Conservation (phyloP, 2,113 vertebrate species). For the Hemicordylus capensis region DNA sequence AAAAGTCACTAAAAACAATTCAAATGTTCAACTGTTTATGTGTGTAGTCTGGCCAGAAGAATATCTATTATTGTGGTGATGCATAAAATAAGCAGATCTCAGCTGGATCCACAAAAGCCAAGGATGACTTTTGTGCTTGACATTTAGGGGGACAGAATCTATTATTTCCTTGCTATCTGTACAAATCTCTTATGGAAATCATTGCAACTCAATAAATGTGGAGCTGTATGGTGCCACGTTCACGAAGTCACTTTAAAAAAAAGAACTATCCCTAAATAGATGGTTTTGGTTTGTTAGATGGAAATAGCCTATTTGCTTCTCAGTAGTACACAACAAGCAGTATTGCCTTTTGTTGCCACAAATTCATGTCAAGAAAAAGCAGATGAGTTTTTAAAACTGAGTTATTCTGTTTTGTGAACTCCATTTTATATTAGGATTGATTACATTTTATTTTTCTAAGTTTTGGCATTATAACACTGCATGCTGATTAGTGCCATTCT, state of each 20-base stretch:
- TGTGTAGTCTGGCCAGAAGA: neutral
- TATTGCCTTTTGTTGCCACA: neutral
- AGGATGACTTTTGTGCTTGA: neutral
- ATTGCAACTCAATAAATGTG: neutral
- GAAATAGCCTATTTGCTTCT: conserved; percentile 14
- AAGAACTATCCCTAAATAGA: neutral
- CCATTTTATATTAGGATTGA: neutral
- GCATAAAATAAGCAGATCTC: neutral
- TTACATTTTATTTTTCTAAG: neutral
- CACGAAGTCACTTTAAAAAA: neutral
- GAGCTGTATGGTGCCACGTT: neutral
- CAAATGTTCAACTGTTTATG: conserved; percentile 3
- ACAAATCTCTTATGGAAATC: neutral
- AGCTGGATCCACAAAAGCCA: neutral
- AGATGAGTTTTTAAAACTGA: neutral
- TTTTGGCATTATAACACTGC: neutral
- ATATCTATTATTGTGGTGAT: neutral
- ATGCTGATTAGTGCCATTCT: neutral
- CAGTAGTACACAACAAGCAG: neutral
- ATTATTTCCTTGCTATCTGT: neutral
- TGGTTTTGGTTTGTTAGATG: conserved; percentile 9
- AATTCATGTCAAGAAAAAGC: neutral
- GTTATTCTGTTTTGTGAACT: neutral
- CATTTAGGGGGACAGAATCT: neutral
- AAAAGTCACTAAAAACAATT: neutral